These are phyloP conservation scores for Malurus alboscapulatus DNA, from an alignment of 2,113 vertebrate genomes.

Conservation along the genomic window DNA sequence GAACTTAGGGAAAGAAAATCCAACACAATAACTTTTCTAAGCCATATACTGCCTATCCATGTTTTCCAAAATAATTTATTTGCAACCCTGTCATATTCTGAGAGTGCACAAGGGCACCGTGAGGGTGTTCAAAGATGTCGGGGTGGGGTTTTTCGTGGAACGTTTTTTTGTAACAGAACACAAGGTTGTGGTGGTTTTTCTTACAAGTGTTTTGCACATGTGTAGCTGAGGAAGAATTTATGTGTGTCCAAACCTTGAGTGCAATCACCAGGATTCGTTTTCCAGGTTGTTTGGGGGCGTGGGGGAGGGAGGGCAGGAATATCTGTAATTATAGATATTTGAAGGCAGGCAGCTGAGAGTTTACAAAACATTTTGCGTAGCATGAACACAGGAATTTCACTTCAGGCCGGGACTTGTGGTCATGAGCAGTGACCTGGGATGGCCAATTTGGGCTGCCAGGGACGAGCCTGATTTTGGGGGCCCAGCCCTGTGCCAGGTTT, in stretches of 20 bases:
- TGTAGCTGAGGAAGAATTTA: neutral
- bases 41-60: conserved; percentile 54
- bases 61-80: conserved; percentile 50
- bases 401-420: neutral
- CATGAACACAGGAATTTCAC: neutral
- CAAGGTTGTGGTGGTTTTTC: neutral
- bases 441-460: neutral
- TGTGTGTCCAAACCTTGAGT: neutral
- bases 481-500: neutral
- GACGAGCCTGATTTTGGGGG: neutral
- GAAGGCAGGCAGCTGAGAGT: neutral
- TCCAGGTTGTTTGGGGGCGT: neutral
- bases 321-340: neutral
- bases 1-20: neutral
- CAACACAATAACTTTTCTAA: conserved; percentile 34
- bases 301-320: neutral
- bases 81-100: conserved; percentile 12
- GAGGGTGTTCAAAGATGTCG: neutral
- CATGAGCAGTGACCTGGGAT: accelerated
- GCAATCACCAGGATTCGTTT: neutral
- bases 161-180: neutral
- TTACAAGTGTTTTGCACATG: conserved; percentile 53
- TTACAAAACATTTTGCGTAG: neutral
- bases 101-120: neutral
- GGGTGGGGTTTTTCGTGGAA: neutral